Evolutionary conservation across 2,888 invertebrate genomes (phyloP), one percentile per base, ranked within the genome.

Genomic region (Ptychoptera contaminata): DNA sequence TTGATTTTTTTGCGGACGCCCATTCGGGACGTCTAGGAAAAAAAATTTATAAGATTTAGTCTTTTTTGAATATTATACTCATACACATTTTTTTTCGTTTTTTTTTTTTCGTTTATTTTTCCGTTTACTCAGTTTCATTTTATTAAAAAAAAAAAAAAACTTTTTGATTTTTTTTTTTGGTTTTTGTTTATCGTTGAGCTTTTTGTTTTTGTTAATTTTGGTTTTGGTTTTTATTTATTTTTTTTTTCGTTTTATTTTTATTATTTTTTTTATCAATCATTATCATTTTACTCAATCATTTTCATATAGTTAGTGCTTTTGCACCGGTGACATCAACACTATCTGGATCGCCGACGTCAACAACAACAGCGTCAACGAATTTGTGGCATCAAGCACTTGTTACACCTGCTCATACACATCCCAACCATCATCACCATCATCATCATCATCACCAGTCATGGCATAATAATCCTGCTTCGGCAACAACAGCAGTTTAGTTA

Each of bases 341-440:
- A 43, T 43, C 45, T 39, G 44, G 31, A 40, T 40, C 40, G 15
- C 16, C 40, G 15, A 15, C 32, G 31, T 40, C 31, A 40, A 42
- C 47, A 47, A 43, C 47, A 37, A 40, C 45, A 47, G 42, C 44
- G 60, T 60, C 63, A 62, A 58, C 64, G 56, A 56, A 63, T 53
- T 62, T 62, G 52, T 65, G 65, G 65, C 65, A 65, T 55, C 65
- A 65, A 57, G 61, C 65, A 46, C 54, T 65, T 37, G 61, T 64
- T 49, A 65, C 64, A 53, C 50, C 52, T 49, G 51, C 50, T 44
- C 53, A 54, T 48, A 53, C 53, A 45, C 61, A 63, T 53, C 57
- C 63, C 50, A 41, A 38, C 11, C 63, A 63, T 51, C 60, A 60
- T 49, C 55, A 57, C 51, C 51, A 52, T 44, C 52, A 53, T 50